Percentiles rank a stretch among this genome's conserved stretches.
phyloP scores from a whole-genome alignment of 2,797 vertebrate genomes.

The Liparis tanakae region DNA sequence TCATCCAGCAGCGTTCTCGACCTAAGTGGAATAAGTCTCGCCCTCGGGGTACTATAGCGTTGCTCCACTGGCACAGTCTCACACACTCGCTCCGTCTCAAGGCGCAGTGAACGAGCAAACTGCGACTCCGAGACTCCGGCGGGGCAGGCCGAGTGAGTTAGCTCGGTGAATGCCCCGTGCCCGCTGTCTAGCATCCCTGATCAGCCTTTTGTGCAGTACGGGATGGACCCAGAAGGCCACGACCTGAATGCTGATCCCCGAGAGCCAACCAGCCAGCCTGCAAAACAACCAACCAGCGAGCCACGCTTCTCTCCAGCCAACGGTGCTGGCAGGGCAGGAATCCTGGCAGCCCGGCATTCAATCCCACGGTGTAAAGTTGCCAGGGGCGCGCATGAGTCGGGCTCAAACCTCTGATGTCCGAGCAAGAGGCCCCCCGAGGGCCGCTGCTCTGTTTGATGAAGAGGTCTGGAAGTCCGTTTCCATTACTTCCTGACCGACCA shows the following conservation, averaged over 20 bases:
- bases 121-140: slow-evolving; percentile 64
- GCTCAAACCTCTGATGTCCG: slow-evolving; percentile 53
- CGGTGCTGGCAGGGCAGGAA: slow-evolving; percentile 45
- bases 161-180: slow-evolving; percentile 52
- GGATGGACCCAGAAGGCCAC: slow-evolving; percentile 56
- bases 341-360: slow-evolving; percentile 34
- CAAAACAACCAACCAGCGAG: slow-evolving; percentile 44
- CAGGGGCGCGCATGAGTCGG: slow-evolving; percentile 36
- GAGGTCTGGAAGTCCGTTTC: slow-evolving; percentile 12
- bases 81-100: slow-evolving; percentile 69
- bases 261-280: slow-evolving; percentile 42
- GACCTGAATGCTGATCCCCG: slow-evolving; percentile 73
- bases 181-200: slow-evolving; percentile 73
- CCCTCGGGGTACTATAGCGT: slow-evolving; percentile 59
- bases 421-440: slow-evolving; percentile 22
- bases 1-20: slow-evolving; percentile 27
- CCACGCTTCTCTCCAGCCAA: slow-evolving; percentile 56
- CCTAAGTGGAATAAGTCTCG: slow-evolving; percentile 27
- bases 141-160: slow-evolving; percentile 45
- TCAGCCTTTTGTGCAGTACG: slow-evolving; percentile 62
- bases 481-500: slow-evolving; percentile 8
- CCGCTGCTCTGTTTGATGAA: slow-evolving; percentile 45
- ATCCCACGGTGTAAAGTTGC: slow-evolving; percentile 48
- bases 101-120: slow-evolving; percentile 72
- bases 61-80: slow-evolving; percentile 55